Conservation (phyloP, 2,113 vertebrate genomes). For the Oncorhynchus mykiss region DNA sequence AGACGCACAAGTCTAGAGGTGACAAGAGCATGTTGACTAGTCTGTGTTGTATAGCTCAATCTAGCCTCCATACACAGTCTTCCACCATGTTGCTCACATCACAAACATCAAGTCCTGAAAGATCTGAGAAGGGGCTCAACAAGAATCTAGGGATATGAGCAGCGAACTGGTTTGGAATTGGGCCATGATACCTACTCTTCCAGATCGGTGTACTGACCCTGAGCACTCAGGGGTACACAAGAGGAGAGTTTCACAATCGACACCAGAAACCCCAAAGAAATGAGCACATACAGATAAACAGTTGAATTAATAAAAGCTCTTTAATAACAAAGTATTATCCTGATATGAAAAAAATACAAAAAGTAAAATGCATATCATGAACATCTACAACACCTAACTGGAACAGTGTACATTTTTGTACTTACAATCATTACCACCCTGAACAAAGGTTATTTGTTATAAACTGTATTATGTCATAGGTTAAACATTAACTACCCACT, state of each 20-base stretch:
- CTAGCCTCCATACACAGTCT: neutral
- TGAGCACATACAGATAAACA: neutral
- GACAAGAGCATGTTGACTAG: too few relatives aligned
- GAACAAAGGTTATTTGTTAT: neutral
- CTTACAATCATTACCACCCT: neutral
- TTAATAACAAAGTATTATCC: neutral
- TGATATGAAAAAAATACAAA: neutral
- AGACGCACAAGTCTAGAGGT: neutral
- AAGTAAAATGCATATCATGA: neutral
- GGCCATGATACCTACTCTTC: neutral
- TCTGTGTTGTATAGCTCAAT: too few relatives aligned
- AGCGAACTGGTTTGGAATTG: neutral
- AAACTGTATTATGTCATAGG: neutral
- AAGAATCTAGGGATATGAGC: neutral
- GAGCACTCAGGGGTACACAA: too few relatives aligned
- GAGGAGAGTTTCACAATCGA: neutral
- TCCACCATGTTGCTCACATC: neutral
- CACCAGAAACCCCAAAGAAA: neutral
- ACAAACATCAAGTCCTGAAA: neutral
- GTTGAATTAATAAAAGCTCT: neutral
- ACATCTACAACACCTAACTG: neutral
- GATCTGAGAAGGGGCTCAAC: neutral
- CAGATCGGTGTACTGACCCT: neutral
- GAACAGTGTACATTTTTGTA: neutral
- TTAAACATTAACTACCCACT: neutral